phyloP scores from a whole-genome alignment of 2,888 invertebrate species.

The Ctenicera cuprea region DNA sequence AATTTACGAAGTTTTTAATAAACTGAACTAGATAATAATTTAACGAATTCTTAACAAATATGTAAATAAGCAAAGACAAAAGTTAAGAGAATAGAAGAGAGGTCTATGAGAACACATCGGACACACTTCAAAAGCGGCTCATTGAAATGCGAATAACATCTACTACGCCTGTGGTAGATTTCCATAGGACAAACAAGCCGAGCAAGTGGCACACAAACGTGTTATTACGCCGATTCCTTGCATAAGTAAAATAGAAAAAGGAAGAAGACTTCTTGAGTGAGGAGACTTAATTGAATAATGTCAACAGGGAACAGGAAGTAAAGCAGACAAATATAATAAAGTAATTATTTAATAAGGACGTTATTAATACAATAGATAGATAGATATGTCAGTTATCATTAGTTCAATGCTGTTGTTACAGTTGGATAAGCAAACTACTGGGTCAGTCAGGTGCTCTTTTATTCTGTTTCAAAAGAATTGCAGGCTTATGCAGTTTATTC shows the following conservation, averaged over 20 bases:
- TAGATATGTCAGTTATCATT: conserved; percentile 51
- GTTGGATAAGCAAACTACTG: conserved; percentile 41
- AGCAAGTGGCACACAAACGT: not conserved
- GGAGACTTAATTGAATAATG: conserved; percentile 42
- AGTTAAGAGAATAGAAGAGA: too few relatives aligned
- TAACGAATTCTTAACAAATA: too few relatives aligned
- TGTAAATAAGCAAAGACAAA: too few relatives aligned
- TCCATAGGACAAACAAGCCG: conserved; percentile 15
- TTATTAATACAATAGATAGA: conserved; percentile 49
- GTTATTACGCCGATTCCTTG: conserved; percentile 5
- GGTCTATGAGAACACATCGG: too few relatives aligned
- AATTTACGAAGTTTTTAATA: too few relatives aligned
- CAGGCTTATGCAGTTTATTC: conserved; percentile 1
- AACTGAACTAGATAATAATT: too few relatives aligned
- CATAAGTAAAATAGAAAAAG: conserved; percentile 24
- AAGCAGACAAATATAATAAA: conserved; percentile 55
- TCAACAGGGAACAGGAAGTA: conserved; percentile 54
- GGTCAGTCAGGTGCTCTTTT: conserved; percentile 47
- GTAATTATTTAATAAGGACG: conserved; percentile 51
- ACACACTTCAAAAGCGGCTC: not conserved
- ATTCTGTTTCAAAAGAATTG: conserved; percentile 6
- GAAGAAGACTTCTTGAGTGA: not conserved
- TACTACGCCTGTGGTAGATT: not conserved
- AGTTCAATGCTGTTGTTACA: conserved; percentile 29
- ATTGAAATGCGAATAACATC: conserved; percentile 17